Evolutionary conservation across 1,140 invertebrate genomes (phyloP).

Genomic region (Tetraneura akinire): DNA sequence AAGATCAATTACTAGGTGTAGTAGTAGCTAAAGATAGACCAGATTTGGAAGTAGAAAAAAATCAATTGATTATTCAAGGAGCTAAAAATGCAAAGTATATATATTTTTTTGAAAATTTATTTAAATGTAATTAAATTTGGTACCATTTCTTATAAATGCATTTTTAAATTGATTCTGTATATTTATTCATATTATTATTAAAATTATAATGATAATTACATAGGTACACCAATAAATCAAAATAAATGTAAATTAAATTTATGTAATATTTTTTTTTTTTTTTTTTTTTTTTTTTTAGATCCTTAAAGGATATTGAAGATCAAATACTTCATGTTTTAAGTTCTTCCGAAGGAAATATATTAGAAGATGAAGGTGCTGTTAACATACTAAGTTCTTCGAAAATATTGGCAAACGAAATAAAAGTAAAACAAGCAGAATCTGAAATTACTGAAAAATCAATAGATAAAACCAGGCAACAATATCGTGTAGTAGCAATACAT

Average conservation of each 20-base stretch:
- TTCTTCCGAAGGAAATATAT: constrained; percentile 87
- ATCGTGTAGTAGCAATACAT: constrained; percentile 83
- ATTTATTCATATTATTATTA: too few species aligned
- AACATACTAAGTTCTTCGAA: constrained; percentile 91
- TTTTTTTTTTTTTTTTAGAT: too few species aligned
- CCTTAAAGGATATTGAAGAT: constrained; percentile 91
- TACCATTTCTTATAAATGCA: too few species aligned
- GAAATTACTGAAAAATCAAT: constrained; percentile 75
- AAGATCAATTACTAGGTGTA: constrained; percentile 81
- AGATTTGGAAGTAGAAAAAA: constrained; percentile 89
- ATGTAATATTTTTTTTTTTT: too few species aligned
- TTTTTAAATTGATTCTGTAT: too few species aligned
- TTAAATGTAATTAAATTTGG: too few species aligned
- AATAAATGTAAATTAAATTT: too few species aligned
- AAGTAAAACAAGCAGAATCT: constrained; percentile 82
- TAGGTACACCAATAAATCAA: too few species aligned
- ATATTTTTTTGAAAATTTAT: too few species aligned
- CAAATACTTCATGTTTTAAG: constrained; percentile 89
- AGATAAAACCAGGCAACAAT: constrained; percentile 78
- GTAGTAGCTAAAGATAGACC: constrained; percentile 90
- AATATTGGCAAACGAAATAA: constrained; percentile 79
- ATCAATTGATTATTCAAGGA: constrained; percentile 84
- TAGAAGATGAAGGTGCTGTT: constrained; percentile 96
- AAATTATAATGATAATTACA: too few species aligned
- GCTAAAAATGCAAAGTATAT: constrained; percentile 79